Evolutionary conservation across 2,113 vertebrate species (phyloP), one percentile per base, ranked within the genome.

Genomic region (Centrocercus urophasianus): DNA sequence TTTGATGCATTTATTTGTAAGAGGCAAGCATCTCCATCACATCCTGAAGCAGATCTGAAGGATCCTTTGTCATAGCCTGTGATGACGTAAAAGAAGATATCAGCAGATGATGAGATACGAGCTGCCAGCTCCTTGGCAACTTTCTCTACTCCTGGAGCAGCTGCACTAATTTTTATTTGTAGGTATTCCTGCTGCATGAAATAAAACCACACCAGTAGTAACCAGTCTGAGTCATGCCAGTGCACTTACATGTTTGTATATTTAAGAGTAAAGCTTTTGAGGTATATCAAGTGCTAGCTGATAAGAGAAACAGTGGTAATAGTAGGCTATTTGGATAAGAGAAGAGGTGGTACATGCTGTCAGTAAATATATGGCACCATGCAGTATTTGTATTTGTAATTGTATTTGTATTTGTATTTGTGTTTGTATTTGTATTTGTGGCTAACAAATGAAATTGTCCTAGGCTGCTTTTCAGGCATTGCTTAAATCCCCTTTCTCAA

Each of bases 261-360:
- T 65, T 91, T 47, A 86, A 57, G 52, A 86, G 47, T 40, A 74
- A 93, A 86, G 56, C 56, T 85, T 32, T 27, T 75, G 32, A 86
- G 34, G 0, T 25, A 70, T 28, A n/a, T 34, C 63, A 83, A 89
- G 64, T 11, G 54, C 56, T 54, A n/a, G 38, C 50, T 71, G 72
- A 40, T 88, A 87, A 86, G 47, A 4, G 5, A 87, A 65, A 66
- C 22, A 59, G 43, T 65, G 19, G 54, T 73, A 56, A 75, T 22
- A 87, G 34, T 7, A 83, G 63, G 34, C 57, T 89, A 19, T 89
- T 80, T 75, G 89, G 89, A 89, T 91, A 95, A 92, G 45, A 17
- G 57, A 56, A 79, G 78, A 30, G 38, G 72, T 67, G 38, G 0
- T 2, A 5, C 66, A 8, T 64, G 50, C 83, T 83, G 34, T 83